phyloP scores from a whole-genome alignment of 2,888 invertebrate species.

The Eubasilissa splendida region DNA sequence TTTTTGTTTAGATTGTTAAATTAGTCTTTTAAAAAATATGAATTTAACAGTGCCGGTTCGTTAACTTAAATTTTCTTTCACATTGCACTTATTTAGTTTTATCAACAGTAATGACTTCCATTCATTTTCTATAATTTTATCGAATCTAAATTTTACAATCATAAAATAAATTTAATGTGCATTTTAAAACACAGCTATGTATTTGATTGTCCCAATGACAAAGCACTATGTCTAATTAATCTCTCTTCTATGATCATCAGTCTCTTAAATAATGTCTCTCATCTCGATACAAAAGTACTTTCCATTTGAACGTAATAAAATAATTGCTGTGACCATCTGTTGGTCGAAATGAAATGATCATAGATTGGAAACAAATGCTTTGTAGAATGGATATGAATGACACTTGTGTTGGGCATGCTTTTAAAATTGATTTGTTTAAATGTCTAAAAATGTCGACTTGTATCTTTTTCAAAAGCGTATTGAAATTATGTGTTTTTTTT shows the following conservation, averaged over 20 bases:
- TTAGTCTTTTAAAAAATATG: no score
- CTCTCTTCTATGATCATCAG: conserved; percentile 53
- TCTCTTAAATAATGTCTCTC: background rate
- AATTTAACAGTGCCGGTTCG: no score
- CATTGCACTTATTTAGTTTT: no score
- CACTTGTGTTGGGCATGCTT: conserved; percentile 50
- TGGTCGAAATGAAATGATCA: conserved; percentile 45
- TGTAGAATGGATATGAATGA: conserved; percentile 50
- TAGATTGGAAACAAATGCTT: conserved; percentile 49
- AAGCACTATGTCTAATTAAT: conserved; percentile 54
- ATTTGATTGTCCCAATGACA: conserved; percentile 53
- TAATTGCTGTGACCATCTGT: background rate
- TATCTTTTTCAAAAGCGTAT: no score
- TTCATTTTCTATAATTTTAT: no score
- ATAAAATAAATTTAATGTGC: conserved; percentile 4
- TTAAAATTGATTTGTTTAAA: conserved; percentile 35
- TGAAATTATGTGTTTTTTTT: conserved; percentile 5
- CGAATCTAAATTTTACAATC: no score
- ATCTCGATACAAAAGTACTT: background rate
- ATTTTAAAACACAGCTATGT: conserved; percentile 41
- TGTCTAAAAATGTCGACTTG: conserved; percentile 24
- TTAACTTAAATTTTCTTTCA: no score
- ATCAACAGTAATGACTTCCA: no score
- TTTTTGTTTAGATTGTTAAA: no score
- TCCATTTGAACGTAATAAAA: conserved; percentile 25